Base-by-base conservation (phyloP, 1,140 invertebrate species). In the Caligus rogercresseyi region DNA sequence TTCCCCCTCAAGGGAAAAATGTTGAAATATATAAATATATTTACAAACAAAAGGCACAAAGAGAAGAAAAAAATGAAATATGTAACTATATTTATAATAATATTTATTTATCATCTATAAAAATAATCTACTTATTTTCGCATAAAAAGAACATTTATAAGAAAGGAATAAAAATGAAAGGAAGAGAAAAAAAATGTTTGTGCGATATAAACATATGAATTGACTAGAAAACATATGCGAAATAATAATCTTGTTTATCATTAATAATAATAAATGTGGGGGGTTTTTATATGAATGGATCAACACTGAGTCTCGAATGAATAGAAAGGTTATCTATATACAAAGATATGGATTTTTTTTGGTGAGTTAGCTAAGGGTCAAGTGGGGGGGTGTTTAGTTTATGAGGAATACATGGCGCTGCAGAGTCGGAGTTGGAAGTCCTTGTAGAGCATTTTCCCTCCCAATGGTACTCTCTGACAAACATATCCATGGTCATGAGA, bases 401-500 rank as follows among this genome's bases (percentile, higher is more conserved):
- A 26, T 67, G 59, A 64, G 59, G 65, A 65, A 24, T 74, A 72
- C 68, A 75, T 72, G 18, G 75, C 75, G 61, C 68, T 69, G 25
- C 70, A 72, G 3, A 76, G 69, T 55, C 75, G 64, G 11, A 75
- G 68, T 65, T 76, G 75, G 64, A 76, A 76, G 67, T 76, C 75
- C 68, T 78, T 77, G 67, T 84, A 82, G 26, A 85, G 74, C 59
- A 80, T 73, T 69, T 82, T 81, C 21, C 83, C 83, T 0, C 79
- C 80, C 1, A 80, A 70, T 1, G 83, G 83, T 11, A 84, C 83
- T 21, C 83, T 73, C 63, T 76, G 75, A 1, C 80, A 74, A 84
- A 85, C 83, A 85, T 85, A 26, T 82, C 78, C 1, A 79, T 73
- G 19, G 78, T 79, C 83, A 85, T 85, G 52, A 85, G 76, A 66